These are phyloP conservation scores for Leucosticte australis DNA, from an alignment of 2,113 vertebrate genomes.

Conservation along the genomic window DNA sequence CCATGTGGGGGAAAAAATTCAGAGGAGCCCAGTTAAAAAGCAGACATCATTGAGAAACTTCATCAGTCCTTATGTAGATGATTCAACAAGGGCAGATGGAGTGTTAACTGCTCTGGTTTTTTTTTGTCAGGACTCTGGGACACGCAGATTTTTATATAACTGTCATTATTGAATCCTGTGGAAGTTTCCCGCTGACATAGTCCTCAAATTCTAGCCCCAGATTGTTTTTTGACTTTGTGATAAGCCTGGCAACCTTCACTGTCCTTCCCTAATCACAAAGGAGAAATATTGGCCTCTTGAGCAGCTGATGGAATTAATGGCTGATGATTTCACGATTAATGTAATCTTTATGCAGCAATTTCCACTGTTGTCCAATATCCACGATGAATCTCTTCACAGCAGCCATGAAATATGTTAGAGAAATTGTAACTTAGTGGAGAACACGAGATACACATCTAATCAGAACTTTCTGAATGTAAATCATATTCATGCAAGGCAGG, in stretches of 20 bases:
- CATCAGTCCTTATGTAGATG: neutral
- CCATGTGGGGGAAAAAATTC: neutral
- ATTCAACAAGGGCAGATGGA: neutral
- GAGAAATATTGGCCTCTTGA: neutral
- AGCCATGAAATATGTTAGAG: neutral
- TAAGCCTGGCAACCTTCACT: neutral
- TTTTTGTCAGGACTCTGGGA: neutral
- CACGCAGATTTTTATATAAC: neutral
- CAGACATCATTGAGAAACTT: neutral
- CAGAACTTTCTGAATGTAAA: neutral
- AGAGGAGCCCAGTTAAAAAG: neutral
- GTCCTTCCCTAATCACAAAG: neutral
- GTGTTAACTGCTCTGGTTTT: neutral
- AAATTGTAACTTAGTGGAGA: neutral
- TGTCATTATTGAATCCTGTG: neutral
- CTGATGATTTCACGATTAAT: neutral
- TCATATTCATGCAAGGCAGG: neutral
- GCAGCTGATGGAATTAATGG: neutral
- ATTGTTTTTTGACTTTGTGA: neutral
- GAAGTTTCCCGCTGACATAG: neutral
- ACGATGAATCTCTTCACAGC: neutral
- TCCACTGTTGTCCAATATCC: neutral
- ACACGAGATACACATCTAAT: neutral
- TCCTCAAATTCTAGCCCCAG: neutral
- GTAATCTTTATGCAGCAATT: slow-evolving; percentile 14